Evolutionary conservation across 2,113 vertebrate genomes (phyloP).

Genomic region (Dryoscopus gambensis): DNA sequence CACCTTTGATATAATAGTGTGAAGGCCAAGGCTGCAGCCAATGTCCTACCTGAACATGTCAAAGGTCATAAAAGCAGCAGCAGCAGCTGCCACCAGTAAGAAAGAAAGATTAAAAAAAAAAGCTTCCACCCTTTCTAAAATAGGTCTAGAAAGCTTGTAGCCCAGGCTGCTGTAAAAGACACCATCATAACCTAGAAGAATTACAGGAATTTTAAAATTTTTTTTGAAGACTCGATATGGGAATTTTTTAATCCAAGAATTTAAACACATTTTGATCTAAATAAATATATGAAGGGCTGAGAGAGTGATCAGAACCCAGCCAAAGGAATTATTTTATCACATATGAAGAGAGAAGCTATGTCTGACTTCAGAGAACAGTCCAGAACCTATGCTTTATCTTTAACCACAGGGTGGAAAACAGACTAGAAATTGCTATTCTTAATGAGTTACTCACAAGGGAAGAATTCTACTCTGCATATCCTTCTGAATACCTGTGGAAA

Average conservation of each 20-base stretch:
- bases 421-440: background rate
- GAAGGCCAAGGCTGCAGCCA: background rate
- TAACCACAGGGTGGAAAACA: background rate
- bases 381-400: background rate
- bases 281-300: background rate
- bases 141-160: background rate
- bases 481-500: background rate
- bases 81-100: background rate
- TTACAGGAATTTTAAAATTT: background rate
- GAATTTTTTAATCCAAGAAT: no score
- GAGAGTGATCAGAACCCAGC: background rate
- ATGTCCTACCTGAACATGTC: background rate
- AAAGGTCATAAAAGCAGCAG: background rate
- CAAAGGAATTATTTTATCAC: background rate
- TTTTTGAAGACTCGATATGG: no score
- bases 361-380: background rate
- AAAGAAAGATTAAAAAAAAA: background rate
- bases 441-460: background rate
- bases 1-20: background rate
- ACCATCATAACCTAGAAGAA: background rate
- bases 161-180: background rate
- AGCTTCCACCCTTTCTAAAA: background rate
- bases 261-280: background rate
- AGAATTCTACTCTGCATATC: background rate
- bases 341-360: background rate